Evolutionary conservation across 1,140 invertebrate genomes (phyloP), one percentile per base, ranked within the genome.

Genomic region (Capitella teleta): DNA sequence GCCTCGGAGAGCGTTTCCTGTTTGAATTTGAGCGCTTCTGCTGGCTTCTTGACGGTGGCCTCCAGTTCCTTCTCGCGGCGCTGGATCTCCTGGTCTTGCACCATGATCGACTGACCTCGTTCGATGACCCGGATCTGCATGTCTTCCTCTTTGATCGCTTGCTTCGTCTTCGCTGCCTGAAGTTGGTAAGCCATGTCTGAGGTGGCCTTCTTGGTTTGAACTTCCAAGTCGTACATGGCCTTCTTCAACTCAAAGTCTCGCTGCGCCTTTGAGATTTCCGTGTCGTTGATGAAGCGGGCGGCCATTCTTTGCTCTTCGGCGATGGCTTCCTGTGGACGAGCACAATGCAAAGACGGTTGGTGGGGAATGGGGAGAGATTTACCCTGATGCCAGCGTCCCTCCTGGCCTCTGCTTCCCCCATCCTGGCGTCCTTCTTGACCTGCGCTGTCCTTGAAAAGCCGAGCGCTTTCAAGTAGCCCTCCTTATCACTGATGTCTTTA

Each of bases 161-260:
- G 92, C 58, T 91, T 90, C 0, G 90, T 95, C 72, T 95, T 95
- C 0, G 91, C 91, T 23, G 89, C 89, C 80, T 95, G 68, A 38
- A 95, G 70, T 60, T 91, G 85, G 66, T 87, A 95, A 1, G 92
- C 90, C 79, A 96, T 81, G 67, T 96, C 90, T 18, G 91, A 90
- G 74, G 93, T 87, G 26, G 92, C 92, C 81, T 86, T 81, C 76
- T 94, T 96, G 3, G 90, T 92, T 72, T 93, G 86, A 30, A 97
- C 90, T 79, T 97, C 92, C 53, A 89, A 83, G 69, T 97, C 93
- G 67, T 96, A 98, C n/a, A 86, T 84, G 18, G 93, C 92, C 70
- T 97, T 95, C 70, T 97, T 96, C 41, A 97, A 68, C 73, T 97
- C 90, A 69, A 96, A 98, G 73, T 97, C 92, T 59, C 91, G 74